phyloP scores from a whole-genome alignment of 2,888 invertebrate genomes.

The Vesta saturnalis region DNA sequence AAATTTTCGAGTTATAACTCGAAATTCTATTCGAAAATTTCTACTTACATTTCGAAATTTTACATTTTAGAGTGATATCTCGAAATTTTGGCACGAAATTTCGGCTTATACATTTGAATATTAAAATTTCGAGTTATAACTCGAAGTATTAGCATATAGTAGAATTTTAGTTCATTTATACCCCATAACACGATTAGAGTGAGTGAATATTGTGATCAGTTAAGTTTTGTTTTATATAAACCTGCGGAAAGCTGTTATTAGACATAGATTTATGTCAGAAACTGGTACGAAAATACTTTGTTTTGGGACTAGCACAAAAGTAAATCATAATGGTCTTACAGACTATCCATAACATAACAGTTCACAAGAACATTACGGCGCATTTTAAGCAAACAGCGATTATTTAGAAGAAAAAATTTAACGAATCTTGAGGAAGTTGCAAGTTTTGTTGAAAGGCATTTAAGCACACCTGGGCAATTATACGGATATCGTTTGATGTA shows the following conservation, averaged over 20 bases:
- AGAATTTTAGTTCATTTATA: neutral
- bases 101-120: no score
- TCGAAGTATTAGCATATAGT: neutral
- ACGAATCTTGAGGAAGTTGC: constrained; percentile 12
- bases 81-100: no score
- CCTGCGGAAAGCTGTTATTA: no score
- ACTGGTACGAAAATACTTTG: neutral
- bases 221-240: no score
- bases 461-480: constrained; percentile 27
- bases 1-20: constrained; percentile 9
- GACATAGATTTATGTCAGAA: neutral
- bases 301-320: neutral
- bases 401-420: constrained; percentile 24
- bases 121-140: no score
- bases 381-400: constrained; percentile 10
- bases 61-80: neutral
- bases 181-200: no score
- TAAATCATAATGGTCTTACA: neutral
- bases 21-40: constrained; percentile 3
- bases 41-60: neutral
- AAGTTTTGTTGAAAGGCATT: constrained; percentile 30
- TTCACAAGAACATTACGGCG: neutral
- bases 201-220: neutral
- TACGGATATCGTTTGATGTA: no score
- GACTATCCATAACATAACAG: neutral